A percentile compares a stretch with the other conserved stretches of the same genome.
Evolutionary conservation across 2,797 vertebrate genomes (phyloP).

Genomic region (Chrysocyon brachyurus): DNA sequence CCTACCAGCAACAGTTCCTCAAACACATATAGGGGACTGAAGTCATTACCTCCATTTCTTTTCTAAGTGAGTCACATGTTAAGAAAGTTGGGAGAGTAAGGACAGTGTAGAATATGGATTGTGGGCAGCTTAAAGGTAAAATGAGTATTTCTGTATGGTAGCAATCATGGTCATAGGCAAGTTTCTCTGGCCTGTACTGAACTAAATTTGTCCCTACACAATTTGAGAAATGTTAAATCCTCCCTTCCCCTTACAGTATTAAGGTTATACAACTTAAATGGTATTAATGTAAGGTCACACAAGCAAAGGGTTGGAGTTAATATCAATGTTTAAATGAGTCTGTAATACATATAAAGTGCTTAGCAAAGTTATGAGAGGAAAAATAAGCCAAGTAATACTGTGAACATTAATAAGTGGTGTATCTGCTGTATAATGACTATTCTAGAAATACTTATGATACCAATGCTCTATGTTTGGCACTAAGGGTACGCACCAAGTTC

Average conservation of each 20-base stretch:
- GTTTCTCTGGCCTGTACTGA: neutral
- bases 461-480: neutral
- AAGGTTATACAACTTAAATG: constrained; percentile 26
- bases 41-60: neutral
- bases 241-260: neutral
- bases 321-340: constrained; percentile 47
- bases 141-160: neutral
- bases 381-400: constrained; percentile 27
- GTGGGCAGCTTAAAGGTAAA: neutral
- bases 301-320: constrained; percentile 52
- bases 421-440: neutral
- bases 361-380: constrained; percentile 37
- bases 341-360: constrained; percentile 38
- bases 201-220: constrained; percentile 16
- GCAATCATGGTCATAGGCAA: neutral
- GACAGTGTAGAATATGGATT: neutral
- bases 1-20: neutral
- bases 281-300: neutral
- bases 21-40: neutral
- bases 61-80: neutral
- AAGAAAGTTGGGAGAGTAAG: neutral
- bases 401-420: neutral
- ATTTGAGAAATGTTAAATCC: constrained; percentile 22
- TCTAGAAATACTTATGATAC: constrained; percentile 64
- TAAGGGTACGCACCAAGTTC: neutral